Evolutionary conservation across 2,888 invertebrate species (phyloP).

Genomic region (Trissolcus japonicus): DNA sequence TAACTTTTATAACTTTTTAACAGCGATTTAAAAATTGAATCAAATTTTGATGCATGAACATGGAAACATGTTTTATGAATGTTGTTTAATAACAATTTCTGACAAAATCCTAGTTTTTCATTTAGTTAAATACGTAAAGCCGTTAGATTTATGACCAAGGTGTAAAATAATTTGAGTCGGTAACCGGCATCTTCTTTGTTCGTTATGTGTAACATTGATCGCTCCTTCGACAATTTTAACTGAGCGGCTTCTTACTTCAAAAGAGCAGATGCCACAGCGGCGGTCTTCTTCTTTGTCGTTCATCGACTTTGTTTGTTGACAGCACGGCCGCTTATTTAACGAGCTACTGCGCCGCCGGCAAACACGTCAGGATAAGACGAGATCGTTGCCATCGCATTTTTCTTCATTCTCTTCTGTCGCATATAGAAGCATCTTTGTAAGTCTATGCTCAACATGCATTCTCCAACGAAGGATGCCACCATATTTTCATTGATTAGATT

Average conservation of each 20-base stretch:
- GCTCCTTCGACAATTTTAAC: constrained; percentile 41
- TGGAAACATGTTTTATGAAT: neutral
- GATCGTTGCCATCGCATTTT: constrained; percentile 54
- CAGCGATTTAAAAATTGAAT: too few relatives aligned
- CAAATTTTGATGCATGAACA: too few relatives aligned
- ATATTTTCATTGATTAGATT: constrained; percentile 7
- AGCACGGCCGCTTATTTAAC: constrained; percentile 55
- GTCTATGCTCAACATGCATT: constrained; percentile 52
- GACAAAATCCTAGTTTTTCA: neutral
- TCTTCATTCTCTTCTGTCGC: constrained; percentile 56
- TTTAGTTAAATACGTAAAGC: constrained; percentile 41
- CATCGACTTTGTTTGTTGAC: constrained; percentile 56
- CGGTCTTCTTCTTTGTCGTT: constrained; percentile 54
- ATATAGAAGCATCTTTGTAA: constrained; percentile 57
- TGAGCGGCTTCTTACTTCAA: constrained; percentile 46
- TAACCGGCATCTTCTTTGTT: constrained; percentile 44
- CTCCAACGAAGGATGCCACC: constrained; percentile 18
- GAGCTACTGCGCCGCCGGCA: constrained; percentile 55
- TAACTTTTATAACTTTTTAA: too few relatives aligned
- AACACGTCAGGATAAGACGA: constrained; percentile 53
- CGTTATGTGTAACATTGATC: constrained; percentile 38
- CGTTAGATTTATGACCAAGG: constrained; percentile 59
- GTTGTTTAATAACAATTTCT: neutral
- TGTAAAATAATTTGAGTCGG: constrained; percentile 39
- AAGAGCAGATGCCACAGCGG: constrained; percentile 55